Evolutionary conservation across 2,113 vertebrate species (phyloP), one percentile per base, ranked within the genome.

Genomic region (Hippocampus abdominalis): DNA sequence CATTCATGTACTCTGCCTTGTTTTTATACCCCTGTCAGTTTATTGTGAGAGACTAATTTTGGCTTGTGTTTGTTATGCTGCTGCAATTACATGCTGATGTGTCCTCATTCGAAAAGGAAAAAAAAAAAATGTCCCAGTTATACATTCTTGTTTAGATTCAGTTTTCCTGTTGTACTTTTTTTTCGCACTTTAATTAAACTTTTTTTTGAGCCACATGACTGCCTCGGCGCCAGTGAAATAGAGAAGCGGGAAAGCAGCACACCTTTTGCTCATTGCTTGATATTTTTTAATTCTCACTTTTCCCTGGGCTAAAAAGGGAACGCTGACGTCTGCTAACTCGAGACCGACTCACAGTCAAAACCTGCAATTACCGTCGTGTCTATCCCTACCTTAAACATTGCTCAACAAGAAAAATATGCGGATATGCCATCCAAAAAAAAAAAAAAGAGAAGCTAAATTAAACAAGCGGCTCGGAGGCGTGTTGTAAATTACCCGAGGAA

Each of bases 401-500:
- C 90, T 91, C 93, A 94, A 91, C 93, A 94, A 92, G 91, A 92
- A 90, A 90, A 93, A 90, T 93, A 93, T 92, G 90, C 90, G 92
- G 93, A 93, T 89, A 90, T 79, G 87, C 87, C 91, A 82, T 84
- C 91, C 92, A 42, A 44, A 63, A 39, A 56, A 54, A 8, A 51
- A n/a, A 53, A 53, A 53, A 48, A 36, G 32, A 64, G 21, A 94
- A 87, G 83, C 89, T 92, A 53, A 91, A 93, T 86, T 87, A 92
- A 95, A 93, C 84, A 91, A 93, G 90, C 70, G 80, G 92, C 91
- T 91, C 72, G 77, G 79, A 92, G 91, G 86, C 78, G 87, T 81
- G 85, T 84, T 91, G 87, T 93, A 94, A 95, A 94, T 94, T 91
- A 93, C 90, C 85, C 78, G 81, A 92, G 90, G 94, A 96, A 94